These are phyloP conservation scores for Mellilla xanthometata DNA, from an alignment of 2,888 invertebrate species.

Conservation along the genomic window DNA sequence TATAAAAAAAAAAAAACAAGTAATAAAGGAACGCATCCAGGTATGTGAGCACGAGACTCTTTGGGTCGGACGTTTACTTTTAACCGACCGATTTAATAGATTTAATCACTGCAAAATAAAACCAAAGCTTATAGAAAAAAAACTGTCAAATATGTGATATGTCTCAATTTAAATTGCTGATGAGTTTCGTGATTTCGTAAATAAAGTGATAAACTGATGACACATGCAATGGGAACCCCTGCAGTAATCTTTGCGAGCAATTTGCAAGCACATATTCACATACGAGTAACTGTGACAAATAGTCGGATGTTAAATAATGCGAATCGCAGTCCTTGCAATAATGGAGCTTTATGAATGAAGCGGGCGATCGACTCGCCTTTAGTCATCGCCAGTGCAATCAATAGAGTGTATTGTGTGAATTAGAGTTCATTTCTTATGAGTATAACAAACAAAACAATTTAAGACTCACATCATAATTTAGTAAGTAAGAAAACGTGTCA, in stretches of 20 bases:
- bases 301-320: constrained; percentile 10
- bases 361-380: too few relatives aligned
- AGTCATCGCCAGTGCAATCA: too few relatives aligned
- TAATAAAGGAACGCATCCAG: constrained; percentile 62
- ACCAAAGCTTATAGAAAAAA: too few relatives aligned
- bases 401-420: too few relatives aligned
- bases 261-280: constrained; percentile 19
- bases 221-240: constrained; percentile 21
- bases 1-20: constrained; percentile 56
- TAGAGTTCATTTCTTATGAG: too few relatives aligned
- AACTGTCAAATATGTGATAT: background rate
- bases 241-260: constrained; percentile 23
- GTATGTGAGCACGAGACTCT: constrained; percentile 49
- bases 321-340: too few relatives aligned
- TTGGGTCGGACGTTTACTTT: constrained; percentile 6
- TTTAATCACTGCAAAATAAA: too few relatives aligned
- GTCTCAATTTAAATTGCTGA: constrained; percentile 7
- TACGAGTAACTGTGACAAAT: constrained; percentile 19
- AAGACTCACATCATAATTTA: too few relatives aligned
- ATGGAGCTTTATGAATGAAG: too few relatives aligned
- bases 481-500: too few relatives aligned
- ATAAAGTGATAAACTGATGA: constrained; percentile 17
- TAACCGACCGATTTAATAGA: background rate
- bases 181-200: constrained; percentile 9
- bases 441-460: too few relatives aligned